Conservation (phyloP, 2,113 vertebrate species). For the Dromas ardeola region DNA sequence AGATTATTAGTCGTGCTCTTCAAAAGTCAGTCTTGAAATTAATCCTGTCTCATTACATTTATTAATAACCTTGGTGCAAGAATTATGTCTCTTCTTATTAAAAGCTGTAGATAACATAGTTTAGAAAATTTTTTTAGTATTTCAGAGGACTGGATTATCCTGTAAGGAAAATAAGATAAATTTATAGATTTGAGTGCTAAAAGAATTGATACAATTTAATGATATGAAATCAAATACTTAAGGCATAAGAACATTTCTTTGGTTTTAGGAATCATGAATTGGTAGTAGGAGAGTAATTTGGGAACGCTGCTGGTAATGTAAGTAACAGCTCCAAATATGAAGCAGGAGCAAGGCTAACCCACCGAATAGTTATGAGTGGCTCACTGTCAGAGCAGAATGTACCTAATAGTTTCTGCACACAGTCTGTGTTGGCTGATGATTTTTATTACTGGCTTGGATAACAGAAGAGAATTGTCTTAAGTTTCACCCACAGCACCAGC, state of each 20-base stretch:
- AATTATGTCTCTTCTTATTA: neutral
- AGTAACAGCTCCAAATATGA: neutral
- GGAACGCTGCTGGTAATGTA: neutral
- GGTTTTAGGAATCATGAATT: neutral
- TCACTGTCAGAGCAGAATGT: neutral
- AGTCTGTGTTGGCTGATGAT: fast-evolving
- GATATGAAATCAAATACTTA: neutral
- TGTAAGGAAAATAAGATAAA: neutral
- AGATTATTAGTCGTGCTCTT: neutral
- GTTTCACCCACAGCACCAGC: neutral
- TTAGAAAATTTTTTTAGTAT: neutral
- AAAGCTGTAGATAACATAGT: neutral
- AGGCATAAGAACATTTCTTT: neutral
- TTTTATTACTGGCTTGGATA: neutral
- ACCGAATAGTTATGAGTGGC: fast-evolving
- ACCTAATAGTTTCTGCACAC: neutral
- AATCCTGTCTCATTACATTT: neutral
- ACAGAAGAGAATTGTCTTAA: neutral
- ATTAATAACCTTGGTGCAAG: neutral
- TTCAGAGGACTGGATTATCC: neutral
- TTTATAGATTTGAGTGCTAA: neutral
- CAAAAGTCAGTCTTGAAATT: neutral
- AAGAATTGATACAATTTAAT: neutral
- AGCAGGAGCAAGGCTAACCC: neutral
- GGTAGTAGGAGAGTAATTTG: neutral